These are phyloP conservation scores for Colaptes auratus DNA, from an alignment of 2,113 vertebrate genomes.

Conservation along the genomic window DNA sequence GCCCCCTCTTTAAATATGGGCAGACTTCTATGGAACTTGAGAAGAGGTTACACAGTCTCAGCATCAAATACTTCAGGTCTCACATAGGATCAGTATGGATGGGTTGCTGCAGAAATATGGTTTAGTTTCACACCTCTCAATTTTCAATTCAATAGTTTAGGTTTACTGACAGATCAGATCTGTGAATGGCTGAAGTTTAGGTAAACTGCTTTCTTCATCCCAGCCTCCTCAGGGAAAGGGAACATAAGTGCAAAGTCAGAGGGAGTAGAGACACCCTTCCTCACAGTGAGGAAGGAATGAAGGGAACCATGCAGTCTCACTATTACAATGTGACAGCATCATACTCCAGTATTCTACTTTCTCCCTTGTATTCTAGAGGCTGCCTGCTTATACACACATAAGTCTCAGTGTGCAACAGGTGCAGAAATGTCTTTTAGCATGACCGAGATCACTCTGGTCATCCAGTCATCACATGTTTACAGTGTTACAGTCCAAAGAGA, in stretches of 20 bases:
- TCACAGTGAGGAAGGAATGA: not conserved
- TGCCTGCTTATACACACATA: not conserved
- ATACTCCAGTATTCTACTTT: not conserved
- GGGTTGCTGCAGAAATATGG: not conserved
- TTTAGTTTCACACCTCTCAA: not conserved
- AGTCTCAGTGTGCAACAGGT: not conserved
- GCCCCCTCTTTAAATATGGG: not conserved
- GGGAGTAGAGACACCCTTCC: not conserved
- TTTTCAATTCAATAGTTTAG: not conserved
- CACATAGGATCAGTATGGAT: not conserved
- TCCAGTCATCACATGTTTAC: not conserved
- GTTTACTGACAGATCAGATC: not conserved
- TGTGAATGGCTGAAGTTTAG: not conserved
- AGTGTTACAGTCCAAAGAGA: not conserved
- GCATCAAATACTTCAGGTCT: not conserved
- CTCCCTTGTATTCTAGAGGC: not conserved
- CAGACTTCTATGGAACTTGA: not conserved
- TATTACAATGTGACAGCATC: not conserved
- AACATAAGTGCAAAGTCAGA: not conserved
- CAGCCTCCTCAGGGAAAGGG: not conserved
- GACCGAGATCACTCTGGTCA: not conserved
- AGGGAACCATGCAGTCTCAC: not conserved
- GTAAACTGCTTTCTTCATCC: not conserved
- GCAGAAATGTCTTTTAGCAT: not conserved
- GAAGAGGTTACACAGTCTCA: not conserved